Evolutionary conservation across 2,113 vertebrate species (phyloP).

Genomic region (Silurus glanis): DNA sequence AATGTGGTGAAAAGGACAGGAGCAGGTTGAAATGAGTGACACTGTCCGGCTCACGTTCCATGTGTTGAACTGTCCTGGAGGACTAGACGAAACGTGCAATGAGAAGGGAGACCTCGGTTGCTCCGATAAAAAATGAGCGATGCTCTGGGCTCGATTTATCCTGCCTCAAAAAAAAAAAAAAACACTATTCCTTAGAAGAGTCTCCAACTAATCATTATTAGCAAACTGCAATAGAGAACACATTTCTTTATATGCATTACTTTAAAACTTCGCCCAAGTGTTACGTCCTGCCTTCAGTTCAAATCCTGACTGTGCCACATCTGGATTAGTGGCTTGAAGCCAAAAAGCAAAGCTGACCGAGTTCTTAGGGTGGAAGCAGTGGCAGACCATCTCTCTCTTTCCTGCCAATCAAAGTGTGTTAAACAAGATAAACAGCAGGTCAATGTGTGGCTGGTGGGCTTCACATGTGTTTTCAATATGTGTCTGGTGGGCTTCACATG

Average conservation of each 20-base stretch:
- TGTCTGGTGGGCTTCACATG: not conserved
- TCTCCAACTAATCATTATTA: not conserved
- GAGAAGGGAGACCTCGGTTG: not conserved
- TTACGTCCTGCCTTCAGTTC: not conserved
- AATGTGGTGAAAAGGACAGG: constrained; percentile 1
- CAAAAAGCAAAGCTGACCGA: not conserved
- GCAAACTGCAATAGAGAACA: not conserved
- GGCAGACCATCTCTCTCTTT: too few relatives aligned
- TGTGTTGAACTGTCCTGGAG: not conserved
- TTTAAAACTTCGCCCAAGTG: not conserved
- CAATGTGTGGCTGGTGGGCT: not conserved
- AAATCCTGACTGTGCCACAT: not conserved
- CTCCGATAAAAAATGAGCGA: not conserved
- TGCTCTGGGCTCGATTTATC: not conserved
- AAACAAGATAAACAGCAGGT: not conserved
- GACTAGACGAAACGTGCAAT: not conserved
- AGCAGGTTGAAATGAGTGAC: not conserved
- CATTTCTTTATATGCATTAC: not conserved
- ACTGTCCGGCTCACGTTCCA: not conserved
- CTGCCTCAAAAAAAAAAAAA: not conserved
- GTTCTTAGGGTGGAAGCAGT: not conserved
- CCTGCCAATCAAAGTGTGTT: not conserved
- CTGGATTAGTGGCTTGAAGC: not conserved
- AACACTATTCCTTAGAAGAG: not conserved
- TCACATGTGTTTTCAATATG: not conserved